Percentiles rank a stretch among this genome's conserved stretches.
Conservation (phyloP, 2,113 vertebrate genomes). For the Oryzias woworae region DNA sequence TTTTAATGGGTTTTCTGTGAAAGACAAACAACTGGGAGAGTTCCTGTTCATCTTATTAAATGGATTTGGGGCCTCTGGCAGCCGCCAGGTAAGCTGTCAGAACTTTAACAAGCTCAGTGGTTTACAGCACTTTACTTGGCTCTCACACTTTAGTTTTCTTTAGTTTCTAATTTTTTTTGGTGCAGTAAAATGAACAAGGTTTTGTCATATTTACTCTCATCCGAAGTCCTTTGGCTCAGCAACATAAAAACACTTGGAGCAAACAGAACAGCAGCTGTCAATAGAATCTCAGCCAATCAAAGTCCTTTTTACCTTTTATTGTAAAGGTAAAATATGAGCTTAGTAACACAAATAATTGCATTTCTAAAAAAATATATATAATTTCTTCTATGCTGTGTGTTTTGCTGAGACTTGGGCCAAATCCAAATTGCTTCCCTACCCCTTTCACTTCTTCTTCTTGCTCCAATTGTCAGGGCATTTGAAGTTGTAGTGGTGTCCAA, state of each 20-base stretch:
- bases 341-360: slow-evolving; percentile 40
- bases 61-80: slow-evolving; percentile 55
- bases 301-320: slow-evolving; percentile 46
- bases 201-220: slow-evolving; percentile 46
- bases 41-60: slow-evolving; percentile 68
- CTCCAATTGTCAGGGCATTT: no score
- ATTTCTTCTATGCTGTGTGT: slow-evolving; percentile 9
- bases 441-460: no score
- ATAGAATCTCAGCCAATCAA: slow-evolving; percentile 23
- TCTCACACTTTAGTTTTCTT: slow-evolving; percentile 38
- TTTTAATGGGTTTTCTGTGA: slow-evolving; percentile 75
- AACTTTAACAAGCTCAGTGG: slow-evolving; percentile 65
- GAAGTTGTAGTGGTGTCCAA: no score
- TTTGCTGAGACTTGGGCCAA: no score
- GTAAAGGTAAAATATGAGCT: slow-evolving; percentile 47
- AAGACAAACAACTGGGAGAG: slow-evolving; percentile 72
- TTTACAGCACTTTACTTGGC: slow-evolving; percentile 59
- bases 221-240: slow-evolving; percentile 26
- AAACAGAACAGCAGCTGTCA: slow-evolving; percentile 30
- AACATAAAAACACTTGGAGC: slow-evolving; percentile 44
- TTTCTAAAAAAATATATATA: slow-evolving; percentile 37
- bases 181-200: slow-evolving; percentile 51
- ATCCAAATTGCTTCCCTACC: no score
- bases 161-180: slow-evolving; percentile 21
- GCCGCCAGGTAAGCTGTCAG: slow-evolving; percentile 67